phyloP scores from a whole-genome alignment of 1,140 invertebrate species.

The Ditylenchus dipsaci region DNA sequence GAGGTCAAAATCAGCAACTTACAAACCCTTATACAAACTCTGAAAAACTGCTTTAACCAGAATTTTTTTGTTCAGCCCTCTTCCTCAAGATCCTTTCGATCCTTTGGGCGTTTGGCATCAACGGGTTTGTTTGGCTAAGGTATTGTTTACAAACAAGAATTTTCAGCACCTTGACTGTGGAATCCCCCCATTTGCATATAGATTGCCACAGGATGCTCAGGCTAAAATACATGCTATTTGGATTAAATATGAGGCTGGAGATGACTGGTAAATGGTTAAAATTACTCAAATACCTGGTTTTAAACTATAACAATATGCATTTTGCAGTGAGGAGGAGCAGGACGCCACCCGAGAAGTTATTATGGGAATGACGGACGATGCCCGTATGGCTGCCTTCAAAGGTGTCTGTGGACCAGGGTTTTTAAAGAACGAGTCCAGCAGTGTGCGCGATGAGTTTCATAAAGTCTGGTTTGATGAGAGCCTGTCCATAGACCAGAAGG shows the following conservation, averaged over 20 bases:
- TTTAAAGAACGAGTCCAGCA: slow-evolving; percentile 40
- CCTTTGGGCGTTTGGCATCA: slow-evolving; percentile 51
- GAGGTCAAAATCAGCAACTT: too few species aligned
- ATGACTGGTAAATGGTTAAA: slow-evolving; percentile 37
- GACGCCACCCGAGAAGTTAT: slow-evolving; percentile 11
- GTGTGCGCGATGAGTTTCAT: slow-evolving; percentile 47
- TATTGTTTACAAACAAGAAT: background rate
- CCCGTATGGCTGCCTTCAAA: slow-evolving; percentile 40
- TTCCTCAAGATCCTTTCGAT: slow-evolving; percentile 46
- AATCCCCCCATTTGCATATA: slow-evolving; percentile 42
- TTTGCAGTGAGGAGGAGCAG: background rate
- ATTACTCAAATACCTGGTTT: background rate
- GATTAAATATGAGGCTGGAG: slow-evolving; percentile 51
- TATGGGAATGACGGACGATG: slow-evolving; percentile 15
- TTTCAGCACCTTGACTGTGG: slow-evolving; percentile 46
- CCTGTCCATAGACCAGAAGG: slow-evolving; percentile 48
- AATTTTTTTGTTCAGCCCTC: background rate
- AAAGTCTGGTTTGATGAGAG: slow-evolving; percentile 51
- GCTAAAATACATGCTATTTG: slow-evolving; percentile 49
- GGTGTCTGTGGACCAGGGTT: slow-evolving; percentile 53
- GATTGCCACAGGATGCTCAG: slow-evolving; percentile 45
- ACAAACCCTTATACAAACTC: too few species aligned
- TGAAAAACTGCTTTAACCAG: too few species aligned
- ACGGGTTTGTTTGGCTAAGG: slow-evolving; percentile 28
- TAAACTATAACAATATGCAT: background rate